phyloP scores from a whole-genome alignment of 2,888 invertebrate species.

The Tetragonula carbonaria region DNA sequence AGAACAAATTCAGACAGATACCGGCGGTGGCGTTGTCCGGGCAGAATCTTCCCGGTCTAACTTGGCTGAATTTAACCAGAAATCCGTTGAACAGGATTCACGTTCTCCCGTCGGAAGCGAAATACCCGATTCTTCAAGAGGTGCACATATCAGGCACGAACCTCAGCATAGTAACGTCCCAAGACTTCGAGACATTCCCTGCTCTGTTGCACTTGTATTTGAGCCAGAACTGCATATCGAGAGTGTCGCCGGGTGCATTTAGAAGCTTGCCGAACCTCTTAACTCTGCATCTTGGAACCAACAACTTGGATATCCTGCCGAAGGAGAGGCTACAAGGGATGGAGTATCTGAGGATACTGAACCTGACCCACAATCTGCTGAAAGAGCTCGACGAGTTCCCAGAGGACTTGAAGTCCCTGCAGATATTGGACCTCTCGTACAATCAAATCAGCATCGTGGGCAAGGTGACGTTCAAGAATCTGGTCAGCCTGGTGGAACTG shows the following conservation, averaged over 20 bases:
- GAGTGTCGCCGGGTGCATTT: constrained; percentile 94
- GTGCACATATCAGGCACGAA: constrained; percentile 92
- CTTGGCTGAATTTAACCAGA: constrained; percentile 92
- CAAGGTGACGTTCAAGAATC: constrained; percentile 91
- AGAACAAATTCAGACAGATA: constrained; percentile 91
- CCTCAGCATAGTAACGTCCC: constrained; percentile 92
- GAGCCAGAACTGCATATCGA: constrained; percentile 89
- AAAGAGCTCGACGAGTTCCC: constrained; percentile 94
- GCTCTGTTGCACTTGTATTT: constrained; percentile 90
- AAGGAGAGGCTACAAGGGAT: constrained; percentile 94
- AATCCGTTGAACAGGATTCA: constrained; percentile 92
- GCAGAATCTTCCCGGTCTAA: constrained; percentile 89
- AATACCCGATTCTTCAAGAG: constrained; percentile 91
- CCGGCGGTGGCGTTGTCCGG: constrained; percentile 91
- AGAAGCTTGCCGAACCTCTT: constrained; percentile 90
- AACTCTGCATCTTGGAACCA: constrained; percentile 93
- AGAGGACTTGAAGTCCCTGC: constrained; percentile 90
- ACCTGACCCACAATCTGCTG: constrained; percentile 94
- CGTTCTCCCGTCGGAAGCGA: constrained; percentile 89
- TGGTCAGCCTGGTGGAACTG: constrained; percentile 91
- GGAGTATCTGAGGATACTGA: constrained; percentile 89
- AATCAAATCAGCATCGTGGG: constrained; percentile 93
- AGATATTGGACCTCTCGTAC: constrained; percentile 92
- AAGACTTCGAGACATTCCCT: constrained; percentile 94
- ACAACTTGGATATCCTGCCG: constrained; percentile 93